Percentiles rank a stretch among this genome's conserved stretches.
These are phyloP conservation scores for Pygoscelis antarcticus DNA, from an alignment of 2,113 vertebrate genomes.

Conservation along the genomic window DNA sequence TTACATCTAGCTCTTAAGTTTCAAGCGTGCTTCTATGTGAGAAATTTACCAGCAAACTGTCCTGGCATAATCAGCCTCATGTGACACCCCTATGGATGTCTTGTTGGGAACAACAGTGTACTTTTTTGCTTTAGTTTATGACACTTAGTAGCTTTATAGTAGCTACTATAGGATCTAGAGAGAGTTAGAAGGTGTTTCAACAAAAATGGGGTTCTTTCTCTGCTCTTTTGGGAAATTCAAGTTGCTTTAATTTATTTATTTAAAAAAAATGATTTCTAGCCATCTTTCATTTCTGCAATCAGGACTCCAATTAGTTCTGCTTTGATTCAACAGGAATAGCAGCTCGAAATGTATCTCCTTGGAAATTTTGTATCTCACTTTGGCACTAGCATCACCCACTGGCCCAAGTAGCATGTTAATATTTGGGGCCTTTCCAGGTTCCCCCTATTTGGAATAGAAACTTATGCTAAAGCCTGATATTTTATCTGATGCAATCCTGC, in stretches of 20 bases:
- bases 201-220: neutral
- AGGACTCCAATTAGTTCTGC: neutral
- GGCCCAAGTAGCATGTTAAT: neutral
- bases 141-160: neutral
- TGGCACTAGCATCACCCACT: neutral
- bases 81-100: neutral
- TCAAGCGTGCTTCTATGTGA: accelerated
- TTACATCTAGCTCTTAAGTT: neutral
- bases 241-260: neutral
- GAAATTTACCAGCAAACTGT: neutral
- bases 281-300: neutral
- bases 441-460: neutral
- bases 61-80: neutral
- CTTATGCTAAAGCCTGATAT: neutral
- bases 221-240: neutral
- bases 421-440: neutral
- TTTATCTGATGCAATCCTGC: neutral
- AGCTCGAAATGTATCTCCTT: neutral
- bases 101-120: neutral
- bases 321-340: neutral
- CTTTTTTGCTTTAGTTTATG: neutral
- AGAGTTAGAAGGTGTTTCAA: neutral
- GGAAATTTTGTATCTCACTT: neutral
- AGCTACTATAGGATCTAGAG: neutral
- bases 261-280: neutral